phyloP scores from a whole-genome alignment of 2,113 vertebrate species.

The Capricornis sumatraensis region DNA sequence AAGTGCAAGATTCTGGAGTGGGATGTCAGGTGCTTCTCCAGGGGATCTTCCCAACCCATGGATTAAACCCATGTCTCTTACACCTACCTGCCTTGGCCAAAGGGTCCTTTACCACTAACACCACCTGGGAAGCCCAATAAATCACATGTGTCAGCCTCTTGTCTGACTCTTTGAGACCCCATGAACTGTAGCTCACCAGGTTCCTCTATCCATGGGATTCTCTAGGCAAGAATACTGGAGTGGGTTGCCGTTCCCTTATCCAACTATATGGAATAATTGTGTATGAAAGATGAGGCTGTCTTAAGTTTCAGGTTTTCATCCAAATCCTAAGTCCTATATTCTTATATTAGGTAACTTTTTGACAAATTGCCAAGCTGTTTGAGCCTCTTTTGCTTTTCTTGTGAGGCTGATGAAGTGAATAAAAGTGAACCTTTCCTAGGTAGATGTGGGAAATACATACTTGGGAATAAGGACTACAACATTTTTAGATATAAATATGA shows the following conservation, averaged over 20 bases:
- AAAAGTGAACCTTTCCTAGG: neutral
- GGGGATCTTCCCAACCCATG: neutral
- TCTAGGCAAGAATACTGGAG: neutral
- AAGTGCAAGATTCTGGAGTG: neutral
- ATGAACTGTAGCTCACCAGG: neutral
- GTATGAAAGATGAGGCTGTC: neutral
- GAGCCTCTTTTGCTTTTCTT: neutral
- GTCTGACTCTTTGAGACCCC: neutral
- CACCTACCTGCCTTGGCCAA: neutral
- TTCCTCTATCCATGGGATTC: neutral
- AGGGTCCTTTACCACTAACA: neutral
- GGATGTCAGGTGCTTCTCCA: neutral
- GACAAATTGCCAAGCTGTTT: neutral
- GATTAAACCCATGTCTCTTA: neutral
- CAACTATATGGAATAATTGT: neutral
- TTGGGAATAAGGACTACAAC: neutral
- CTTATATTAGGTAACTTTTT: neutral
- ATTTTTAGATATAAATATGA: neutral
- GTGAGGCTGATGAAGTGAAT: neutral
- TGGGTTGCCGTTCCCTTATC: rapidly evolving
- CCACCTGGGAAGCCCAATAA: neutral
- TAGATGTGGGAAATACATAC: neutral
- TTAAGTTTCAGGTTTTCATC: neutral
- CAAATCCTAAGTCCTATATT: neutral
- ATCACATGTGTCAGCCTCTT: neutral